These are phyloP conservation scores for Ptiloglossa arizonensis DNA, from an alignment of 1,140 invertebrate species.

Conservation along the genomic window DNA sequence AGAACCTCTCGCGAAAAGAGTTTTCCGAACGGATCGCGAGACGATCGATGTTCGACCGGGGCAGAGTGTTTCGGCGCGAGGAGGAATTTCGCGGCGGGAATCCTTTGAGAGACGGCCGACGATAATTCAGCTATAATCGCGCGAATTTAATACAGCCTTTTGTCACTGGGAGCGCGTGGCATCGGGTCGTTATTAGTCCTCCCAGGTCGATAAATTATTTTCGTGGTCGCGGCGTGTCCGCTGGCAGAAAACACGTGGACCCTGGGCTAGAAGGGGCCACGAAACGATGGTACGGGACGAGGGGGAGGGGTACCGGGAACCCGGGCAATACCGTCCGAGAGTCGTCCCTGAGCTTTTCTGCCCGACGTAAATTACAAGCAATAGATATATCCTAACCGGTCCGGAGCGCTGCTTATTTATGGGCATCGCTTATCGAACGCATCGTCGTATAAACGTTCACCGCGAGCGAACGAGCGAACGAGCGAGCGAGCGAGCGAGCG, in stretches of 20 bases:
- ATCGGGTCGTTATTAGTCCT: conserved; percentile 44
- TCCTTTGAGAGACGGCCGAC: neutral
- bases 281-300: neutral
- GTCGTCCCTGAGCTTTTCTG: conserved; percentile 60
- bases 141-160: conserved; percentile 36
- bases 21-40: too few relatives aligned
- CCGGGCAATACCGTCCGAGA: conserved; percentile 6
- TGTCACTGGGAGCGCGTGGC: conserved; percentile 33
- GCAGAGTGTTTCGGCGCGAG: neutral
- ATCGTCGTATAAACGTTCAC: conserved; percentile 47
- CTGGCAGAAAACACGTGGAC: conserved; percentile 48
- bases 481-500: conserved; percentile 17
- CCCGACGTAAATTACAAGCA: conserved; percentile 69
- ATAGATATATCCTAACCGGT: conserved; percentile 69
- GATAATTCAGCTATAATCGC: conserved; percentile 18
- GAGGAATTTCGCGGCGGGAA: neutral
- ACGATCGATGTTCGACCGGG: too few relatives aligned
- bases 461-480: too few relatives aligned
- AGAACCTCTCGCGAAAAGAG: too few relatives aligned
- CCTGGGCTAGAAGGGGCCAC: neutral
- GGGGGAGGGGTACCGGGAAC: neutral
- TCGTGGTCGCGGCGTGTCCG: conserved; percentile 49
- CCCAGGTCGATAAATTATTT: conserved; percentile 58
- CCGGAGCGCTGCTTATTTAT: conserved; percentile 66
- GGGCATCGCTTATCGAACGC: conserved; percentile 70